Evolutionary conservation across 2,113 vertebrate genomes (phyloP).

Genomic region (Periophthalmodon schlosseri): DNA sequence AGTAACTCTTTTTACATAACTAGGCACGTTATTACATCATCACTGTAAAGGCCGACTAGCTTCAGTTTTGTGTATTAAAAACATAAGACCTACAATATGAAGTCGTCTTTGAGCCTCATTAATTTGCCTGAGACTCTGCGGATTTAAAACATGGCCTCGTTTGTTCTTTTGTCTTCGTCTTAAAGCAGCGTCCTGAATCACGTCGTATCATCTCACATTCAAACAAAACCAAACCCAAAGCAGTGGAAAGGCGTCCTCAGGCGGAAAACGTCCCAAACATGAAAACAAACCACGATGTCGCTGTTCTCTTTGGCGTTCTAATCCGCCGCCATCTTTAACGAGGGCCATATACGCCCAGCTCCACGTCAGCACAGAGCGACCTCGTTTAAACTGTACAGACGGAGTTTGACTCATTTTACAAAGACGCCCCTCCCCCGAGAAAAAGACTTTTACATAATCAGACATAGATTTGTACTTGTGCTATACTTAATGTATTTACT

Average conservation of each 20-base stretch:
- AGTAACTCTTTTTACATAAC: too few species aligned
- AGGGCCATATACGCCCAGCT: not conserved
- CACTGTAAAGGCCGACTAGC: too few species aligned
- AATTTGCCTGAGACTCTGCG: not conserved
- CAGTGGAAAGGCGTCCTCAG: not conserved
- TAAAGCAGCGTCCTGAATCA: not conserved
- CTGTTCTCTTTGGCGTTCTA: not conserved
- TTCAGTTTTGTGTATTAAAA: too few species aligned
- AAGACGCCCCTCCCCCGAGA: slow-evolving; percentile 12
- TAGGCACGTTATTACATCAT: too few species aligned
- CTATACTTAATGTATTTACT: slow-evolving; percentile 18
- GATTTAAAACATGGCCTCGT: not conserved
- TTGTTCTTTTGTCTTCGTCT: not conserved
- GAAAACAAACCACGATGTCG: not conserved
- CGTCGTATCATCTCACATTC: not conserved
- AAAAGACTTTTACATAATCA: slow-evolving; percentile 35
- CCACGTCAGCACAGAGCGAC: not conserved
- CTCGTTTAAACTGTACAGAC: not conserved
- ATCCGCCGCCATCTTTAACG: not conserved
- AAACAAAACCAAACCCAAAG: not conserved
- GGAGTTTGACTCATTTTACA: too few species aligned
- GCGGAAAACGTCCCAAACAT: not conserved
- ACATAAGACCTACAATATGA: not conserved
- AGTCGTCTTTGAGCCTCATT: not conserved
- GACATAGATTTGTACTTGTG: slow-evolving; percentile 4